phyloP scores from a whole-genome alignment of 2,888 invertebrate species.

The Sialis lutaria region DNA sequence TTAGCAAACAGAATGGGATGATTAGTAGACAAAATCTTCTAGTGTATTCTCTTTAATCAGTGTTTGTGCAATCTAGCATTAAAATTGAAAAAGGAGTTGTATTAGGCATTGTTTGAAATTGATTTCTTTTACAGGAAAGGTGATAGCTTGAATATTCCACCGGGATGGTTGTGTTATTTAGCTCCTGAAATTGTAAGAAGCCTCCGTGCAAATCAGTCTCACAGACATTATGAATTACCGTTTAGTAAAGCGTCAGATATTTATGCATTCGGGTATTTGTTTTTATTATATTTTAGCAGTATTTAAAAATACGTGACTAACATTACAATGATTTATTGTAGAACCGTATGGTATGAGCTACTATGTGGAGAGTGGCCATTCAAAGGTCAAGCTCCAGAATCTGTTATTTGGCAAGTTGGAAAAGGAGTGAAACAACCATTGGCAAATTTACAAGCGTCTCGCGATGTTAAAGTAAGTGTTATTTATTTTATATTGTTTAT shows the following conservation, averaged over 20 bases:
- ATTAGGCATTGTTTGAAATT: no score
- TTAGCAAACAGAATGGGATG: no score
- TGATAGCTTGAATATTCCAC: conserved; percentile 79
- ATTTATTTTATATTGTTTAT: not conserved
- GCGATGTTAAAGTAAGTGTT: conserved; percentile 76
- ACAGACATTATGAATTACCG: conserved; percentile 73
- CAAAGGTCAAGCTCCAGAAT: conserved; percentile 82
- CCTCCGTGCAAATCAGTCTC: conserved; percentile 54
- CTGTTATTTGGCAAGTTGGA: conserved; percentile 96
- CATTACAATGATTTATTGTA: conserved; percentile 20
- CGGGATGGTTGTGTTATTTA: conserved; percentile 96
- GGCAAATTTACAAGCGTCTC: conserved; percentile 82
- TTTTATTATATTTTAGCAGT: not conserved
- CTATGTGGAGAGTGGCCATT: conserved; percentile 94
- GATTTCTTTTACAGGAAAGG: conserved; percentile 25
- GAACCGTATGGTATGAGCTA: conserved; percentile 97
- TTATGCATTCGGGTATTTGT: conserved; percentile 85
- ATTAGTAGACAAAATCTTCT: no score
- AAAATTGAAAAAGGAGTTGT: no score
- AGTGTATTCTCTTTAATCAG: no score
- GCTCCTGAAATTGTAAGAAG: conserved; percentile 90
- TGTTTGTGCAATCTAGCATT: no score
- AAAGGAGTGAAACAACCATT: conserved; percentile 92
- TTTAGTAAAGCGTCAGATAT: conserved; percentile 89
- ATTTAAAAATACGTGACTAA: not conserved